Evolutionary conservation across 2,888 invertebrate species (phyloP).

Genomic region (Habroteleia sp.): DNA sequence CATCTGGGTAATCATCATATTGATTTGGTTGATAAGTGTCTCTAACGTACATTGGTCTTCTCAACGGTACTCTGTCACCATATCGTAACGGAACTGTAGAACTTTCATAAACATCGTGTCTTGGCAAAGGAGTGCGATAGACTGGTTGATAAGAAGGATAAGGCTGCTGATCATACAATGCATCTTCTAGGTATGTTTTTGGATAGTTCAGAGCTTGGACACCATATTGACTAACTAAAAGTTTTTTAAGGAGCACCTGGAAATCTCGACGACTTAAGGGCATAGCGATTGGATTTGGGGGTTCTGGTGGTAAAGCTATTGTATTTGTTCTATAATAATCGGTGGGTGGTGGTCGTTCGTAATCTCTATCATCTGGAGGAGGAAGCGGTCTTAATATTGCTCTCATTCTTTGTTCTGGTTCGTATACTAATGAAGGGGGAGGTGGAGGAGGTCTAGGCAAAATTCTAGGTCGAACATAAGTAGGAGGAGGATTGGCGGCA

Average conservation of each 20-base stretch:
- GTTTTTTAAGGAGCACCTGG: slow-evolving; percentile 85
- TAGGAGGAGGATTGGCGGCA: slow-evolving; percentile 66
- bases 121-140: slow-evolving; percentile 72
- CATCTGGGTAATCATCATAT: slow-evolving; percentile 77
- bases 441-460: slow-evolving; percentile 68
- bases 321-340: slow-evolving; percentile 73
- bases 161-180: slow-evolving; percentile 77
- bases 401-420: slow-evolving; percentile 66
- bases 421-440: slow-evolving; percentile 39
- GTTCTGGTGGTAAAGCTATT: slow-evolving; percentile 80
- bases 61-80: slow-evolving; percentile 74
- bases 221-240: slow-evolving; percentile 84
- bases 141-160: slow-evolving; percentile 81
- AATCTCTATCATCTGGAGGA: slow-evolving; percentile 65
- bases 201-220: slow-evolving; percentile 76
- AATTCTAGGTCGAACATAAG: slow-evolving; percentile 69
- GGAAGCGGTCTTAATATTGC: slow-evolving; percentile 69
- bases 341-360: slow-evolving; percentile 65
- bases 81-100: slow-evolving; percentile 67
- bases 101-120: slow-evolving; percentile 69
- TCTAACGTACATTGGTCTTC: slow-evolving; percentile 70
- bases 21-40: slow-evolving; percentile 71
- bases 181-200: slow-evolving; percentile 77
- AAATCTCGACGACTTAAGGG: slow-evolving; percentile 88
- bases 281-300: slow-evolving; percentile 84